These are phyloP conservation scores for Parauchenoglanis punctatus DNA, from an alignment of 2,797 vertebrate genomes.

Conservation along the genomic window DNA sequence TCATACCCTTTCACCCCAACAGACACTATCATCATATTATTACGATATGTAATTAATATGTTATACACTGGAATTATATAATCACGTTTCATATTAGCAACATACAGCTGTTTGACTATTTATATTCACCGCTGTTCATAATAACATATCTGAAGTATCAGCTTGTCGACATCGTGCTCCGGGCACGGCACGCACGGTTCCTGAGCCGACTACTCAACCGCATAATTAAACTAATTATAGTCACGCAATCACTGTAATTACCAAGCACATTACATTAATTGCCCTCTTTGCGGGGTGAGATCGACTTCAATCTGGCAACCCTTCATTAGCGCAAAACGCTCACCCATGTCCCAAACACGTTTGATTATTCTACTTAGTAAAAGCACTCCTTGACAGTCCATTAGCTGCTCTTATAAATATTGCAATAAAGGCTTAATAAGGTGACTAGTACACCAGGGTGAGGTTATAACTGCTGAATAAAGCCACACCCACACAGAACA, in stretches of 20 bases:
- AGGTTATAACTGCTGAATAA: background rate
- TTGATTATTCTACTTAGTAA: conserved; percentile 36
- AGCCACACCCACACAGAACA: background rate
- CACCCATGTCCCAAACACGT: conserved; percentile 23
- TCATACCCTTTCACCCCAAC: background rate
- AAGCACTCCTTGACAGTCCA: conserved; percentile 10
- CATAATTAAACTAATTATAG: conserved; percentile 62
- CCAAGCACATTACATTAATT: conserved; percentile 59
- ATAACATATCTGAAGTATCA: conserved; percentile 39
- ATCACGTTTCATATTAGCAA: background rate
- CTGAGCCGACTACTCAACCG: conserved; percentile 54
- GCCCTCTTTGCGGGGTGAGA: conserved; percentile 51
- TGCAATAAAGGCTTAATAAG: conserved; percentile 28
- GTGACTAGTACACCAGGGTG: background rate
- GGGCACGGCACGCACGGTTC: conserved; percentile 48
- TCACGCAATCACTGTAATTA: conserved; percentile 60
- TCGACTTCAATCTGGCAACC: conserved; percentile 45
- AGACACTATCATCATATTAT: background rate
- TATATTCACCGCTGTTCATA: conserved; percentile 6
- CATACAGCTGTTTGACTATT: conserved; percentile 14
- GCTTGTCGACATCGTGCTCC: conserved; percentile 38
- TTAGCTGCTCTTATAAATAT: background rate
- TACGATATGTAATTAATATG: background rate
- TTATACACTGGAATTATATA: background rate
- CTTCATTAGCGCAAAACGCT: conserved; percentile 49